Percentiles rank a stretch among this genome's conserved stretches.
These are phyloP conservation scores for Tor tambroides DNA, from an alignment of 2,113 vertebrate species.

Conservation along the genomic window DNA sequence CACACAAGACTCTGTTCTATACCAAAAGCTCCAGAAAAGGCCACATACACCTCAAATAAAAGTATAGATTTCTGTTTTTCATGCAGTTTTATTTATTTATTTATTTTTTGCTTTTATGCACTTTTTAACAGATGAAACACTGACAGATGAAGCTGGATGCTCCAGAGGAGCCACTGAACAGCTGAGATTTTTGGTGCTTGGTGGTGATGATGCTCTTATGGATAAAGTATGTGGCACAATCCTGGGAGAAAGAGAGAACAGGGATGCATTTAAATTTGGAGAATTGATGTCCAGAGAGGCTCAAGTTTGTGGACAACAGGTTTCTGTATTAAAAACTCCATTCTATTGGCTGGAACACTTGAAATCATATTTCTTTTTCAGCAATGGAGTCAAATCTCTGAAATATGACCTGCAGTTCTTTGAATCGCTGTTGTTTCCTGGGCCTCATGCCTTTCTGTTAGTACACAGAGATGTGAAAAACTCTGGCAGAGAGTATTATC, in stretches of 20 bases:
- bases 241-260: background rate
- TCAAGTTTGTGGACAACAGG: background rate
- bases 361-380: background rate
- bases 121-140: no score
- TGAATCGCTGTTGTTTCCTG: background rate
- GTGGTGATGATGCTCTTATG: background rate
- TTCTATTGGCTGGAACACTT: background rate
- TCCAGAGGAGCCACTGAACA: rapidly evolving
- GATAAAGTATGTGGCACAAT: background rate
- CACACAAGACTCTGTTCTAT: no score
- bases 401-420: background rate
- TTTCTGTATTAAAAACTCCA: background rate
- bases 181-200: no score
- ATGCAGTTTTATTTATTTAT: no score
- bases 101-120: no score
- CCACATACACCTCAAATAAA: no score
- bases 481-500: background rate
- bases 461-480: background rate
- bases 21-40: no score
- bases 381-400: background rate
- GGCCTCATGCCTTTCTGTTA: constrained; percentile 24
- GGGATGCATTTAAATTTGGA: background rate
- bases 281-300: background rate
- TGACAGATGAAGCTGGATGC: no score
- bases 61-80: no score